Percentiles rank a stretch among this genome's conserved stretches.
phyloP scores from a whole-genome alignment of 2,113 vertebrate species.

The Paraplagusia blochii region DNA sequence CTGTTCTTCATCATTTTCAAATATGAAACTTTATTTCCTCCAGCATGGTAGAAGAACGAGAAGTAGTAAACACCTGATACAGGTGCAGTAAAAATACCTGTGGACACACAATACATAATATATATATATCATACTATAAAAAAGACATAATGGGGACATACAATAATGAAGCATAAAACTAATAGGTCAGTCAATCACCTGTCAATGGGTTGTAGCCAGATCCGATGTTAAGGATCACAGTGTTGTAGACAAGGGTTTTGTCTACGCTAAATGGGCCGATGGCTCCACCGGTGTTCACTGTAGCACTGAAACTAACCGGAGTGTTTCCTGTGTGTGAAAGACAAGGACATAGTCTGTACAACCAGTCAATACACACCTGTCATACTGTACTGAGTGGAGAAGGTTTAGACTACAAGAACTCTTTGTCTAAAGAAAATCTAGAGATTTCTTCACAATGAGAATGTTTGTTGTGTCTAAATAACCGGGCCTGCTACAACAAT shows the following conservation, averaged over 20 bases:
- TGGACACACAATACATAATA: not conserved
- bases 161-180: too few species aligned
- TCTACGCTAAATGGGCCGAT: not conserved
- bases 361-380: not conserved
- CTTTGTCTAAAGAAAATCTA: too few species aligned
- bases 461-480: too few species aligned
- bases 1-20: not conserved
- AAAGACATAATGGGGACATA: too few species aligned
- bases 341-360: not conserved
- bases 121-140: too few species aligned
- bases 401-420: too few species aligned
- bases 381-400: too few species aligned
- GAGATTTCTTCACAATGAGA: too few species aligned
- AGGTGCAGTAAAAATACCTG: not conserved
- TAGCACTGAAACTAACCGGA: not conserved
- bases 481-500: too few species aligned
- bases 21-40: not conserved
- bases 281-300: accelerated
- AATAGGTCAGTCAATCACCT: slow-evolving; percentile 1
- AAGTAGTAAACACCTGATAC: not conserved
- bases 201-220: slow-evolving; percentile 12
- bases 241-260: not conserved
- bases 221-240: not conserved
- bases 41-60: not conserved
- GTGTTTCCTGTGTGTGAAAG: not conserved